Evolutionary conservation across 2,888 invertebrate species (phyloP).

Genomic region (Hoplodrina ambigua): DNA sequence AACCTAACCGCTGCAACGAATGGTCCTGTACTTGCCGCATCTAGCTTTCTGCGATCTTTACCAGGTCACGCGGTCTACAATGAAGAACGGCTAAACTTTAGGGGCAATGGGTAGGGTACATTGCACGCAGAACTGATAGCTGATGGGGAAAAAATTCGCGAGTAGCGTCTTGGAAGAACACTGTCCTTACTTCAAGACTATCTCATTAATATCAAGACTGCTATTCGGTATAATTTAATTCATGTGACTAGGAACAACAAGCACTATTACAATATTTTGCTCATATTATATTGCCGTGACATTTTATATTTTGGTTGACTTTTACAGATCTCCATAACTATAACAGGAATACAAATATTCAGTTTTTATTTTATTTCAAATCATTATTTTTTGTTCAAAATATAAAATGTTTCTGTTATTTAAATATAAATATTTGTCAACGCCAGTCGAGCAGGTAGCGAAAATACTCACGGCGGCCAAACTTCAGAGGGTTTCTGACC

Average conservation of each 20-base stretch:
- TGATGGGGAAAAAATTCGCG: neutral
- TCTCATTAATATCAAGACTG: neutral
- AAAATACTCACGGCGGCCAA: constrained; percentile 98
- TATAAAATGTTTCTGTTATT: constrained; percentile 49
- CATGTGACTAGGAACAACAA: neutral
- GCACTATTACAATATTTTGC: neutral
- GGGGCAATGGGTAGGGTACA: neutral
- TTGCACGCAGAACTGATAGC: neutral
- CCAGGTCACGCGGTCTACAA: neutral
- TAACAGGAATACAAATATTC: neutral
- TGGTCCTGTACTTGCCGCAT: neutral
- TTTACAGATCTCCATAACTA: neutral
- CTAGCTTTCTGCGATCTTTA: neutral
- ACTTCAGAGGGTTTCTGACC: constrained; percentile 99
- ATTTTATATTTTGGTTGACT: constrained; percentile 35
- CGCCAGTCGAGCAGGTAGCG: constrained; percentile 98
- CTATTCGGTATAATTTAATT: neutral
- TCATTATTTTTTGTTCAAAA: constrained; percentile 11
- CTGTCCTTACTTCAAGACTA: neutral
- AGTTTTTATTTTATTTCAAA: no score
- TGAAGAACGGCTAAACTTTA: neutral
- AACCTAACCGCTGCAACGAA: neutral
- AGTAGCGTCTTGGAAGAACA: neutral
- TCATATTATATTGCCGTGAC: constrained; percentile 15
- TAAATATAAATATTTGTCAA: constrained; percentile 67